Evolutionary conservation across 2,888 invertebrate species (phyloP), one percentile per base, ranked within the genome.

Genomic region (Tanypteryx hageni): DNA sequence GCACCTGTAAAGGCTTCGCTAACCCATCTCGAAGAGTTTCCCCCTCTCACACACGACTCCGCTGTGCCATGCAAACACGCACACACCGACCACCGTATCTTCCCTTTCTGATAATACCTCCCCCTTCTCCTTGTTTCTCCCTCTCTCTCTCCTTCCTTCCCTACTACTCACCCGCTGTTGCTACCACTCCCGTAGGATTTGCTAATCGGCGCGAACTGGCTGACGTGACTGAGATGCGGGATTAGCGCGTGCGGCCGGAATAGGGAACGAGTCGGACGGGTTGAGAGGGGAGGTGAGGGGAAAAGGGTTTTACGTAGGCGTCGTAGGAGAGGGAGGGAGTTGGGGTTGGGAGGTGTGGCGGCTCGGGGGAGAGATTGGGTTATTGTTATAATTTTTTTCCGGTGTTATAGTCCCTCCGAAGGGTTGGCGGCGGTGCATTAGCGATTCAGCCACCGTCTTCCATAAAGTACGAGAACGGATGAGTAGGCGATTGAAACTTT

Each of bases 131-230:
- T 5, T 44, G 3, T 44, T 5, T 44, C 44, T 44, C 44, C 44
- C 44, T 44, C 44, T 5, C 44, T 3, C 44, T 44, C 44, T 44
- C 44, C 5, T 5, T 44, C 44, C 5, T 5, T 44, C 44, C 44
- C 5, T 44, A 44, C 1, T 3, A 44, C 44, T 44, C 44, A 1
- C 44, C 44, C 44, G 44, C 44, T 44, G 68, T 68, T 22, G n/a
- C n/a, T 68, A 68, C 68, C 18, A 68, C n/a, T 68, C 76, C 76
- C 76, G 11, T 27, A 76, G 76, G 76, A 76, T 76, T 76, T 27
- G 27, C 76, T 76, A 76, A 76, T 76, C 76, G 76, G 22, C 76
- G 76, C 27, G 22, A 27, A 76, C 76, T 76, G 76, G 76, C 13
- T 76, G 22, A 76, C 76, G 76, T 76, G 76, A 76, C 76, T 27